Evolutionary conservation across 2,888 invertebrate species (phyloP).

Genomic region (Thera britannica): DNA sequence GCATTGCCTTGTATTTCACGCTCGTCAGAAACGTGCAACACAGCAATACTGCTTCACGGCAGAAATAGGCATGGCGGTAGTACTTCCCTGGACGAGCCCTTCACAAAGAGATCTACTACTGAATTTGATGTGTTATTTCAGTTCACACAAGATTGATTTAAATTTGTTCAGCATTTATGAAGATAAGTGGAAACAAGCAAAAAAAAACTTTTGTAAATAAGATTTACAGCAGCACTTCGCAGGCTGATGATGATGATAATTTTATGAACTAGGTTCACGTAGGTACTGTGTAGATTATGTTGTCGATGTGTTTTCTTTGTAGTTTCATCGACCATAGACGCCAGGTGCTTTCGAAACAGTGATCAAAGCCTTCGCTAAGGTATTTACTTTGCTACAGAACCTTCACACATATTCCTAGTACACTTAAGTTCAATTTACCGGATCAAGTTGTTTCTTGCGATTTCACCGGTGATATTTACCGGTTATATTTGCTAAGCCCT

Average conservation of each 20-base stretch:
- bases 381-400: slow-evolving; percentile 1
- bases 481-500: slow-evolving; percentile 45
- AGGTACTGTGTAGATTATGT: neutral
- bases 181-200: too few species aligned
- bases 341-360: slow-evolving; percentile 46
- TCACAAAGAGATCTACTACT: too few species aligned
- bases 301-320: slow-evolving; percentile 23
- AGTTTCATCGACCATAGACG: slow-evolving; percentile 24
- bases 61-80: too few species aligned
- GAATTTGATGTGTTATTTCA: too few species aligned
- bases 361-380: slow-evolving; percentile 52
- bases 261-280: neutral
- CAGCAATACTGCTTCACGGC: too few species aligned
- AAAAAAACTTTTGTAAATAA: too few species aligned
- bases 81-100: too few species aligned
- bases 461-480: slow-evolving; percentile 26
- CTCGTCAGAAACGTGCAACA: too few species aligned
- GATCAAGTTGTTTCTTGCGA: slow-evolving; percentile 23
- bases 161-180: too few species aligned
- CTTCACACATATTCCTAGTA: slow-evolving; percentile 5
- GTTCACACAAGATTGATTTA: too few species aligned
- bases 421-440: slow-evolving; percentile 20
- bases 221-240: neutral
- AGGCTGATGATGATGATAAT: neutral
- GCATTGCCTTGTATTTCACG: too few species aligned